phyloP scores from a whole-genome alignment of 2,113 vertebrate genomes.

The Actinemys pallida region DNA sequence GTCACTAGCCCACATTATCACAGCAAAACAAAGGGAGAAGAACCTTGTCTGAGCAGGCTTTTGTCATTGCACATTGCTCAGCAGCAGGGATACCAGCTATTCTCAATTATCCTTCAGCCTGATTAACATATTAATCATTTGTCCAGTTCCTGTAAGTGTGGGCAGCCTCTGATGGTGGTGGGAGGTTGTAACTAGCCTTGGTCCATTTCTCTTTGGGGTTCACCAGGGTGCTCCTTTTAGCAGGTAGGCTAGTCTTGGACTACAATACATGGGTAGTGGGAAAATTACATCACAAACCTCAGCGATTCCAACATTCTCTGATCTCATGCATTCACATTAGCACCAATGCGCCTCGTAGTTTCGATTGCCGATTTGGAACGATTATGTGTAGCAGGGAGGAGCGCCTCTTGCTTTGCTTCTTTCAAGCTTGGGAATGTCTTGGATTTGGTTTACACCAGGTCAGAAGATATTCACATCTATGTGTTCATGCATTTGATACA shows the following conservation, averaged over 20 bases:
- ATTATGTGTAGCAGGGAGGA: background rate
- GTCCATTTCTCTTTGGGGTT: background rate
- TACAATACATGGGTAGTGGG: background rate
- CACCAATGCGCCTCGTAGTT: background rate
- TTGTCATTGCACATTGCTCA: background rate
- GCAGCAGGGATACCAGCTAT: fast-evolving
- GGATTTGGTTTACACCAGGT: background rate
- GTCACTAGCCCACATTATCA: fast-evolving
- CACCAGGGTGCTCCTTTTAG: too few relatives aligned
- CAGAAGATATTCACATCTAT: background rate
- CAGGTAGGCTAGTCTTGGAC: background rate
- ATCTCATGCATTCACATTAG: background rate
- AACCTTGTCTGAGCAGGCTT: background rate
- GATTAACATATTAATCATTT: background rate
- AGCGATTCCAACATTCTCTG: background rate
- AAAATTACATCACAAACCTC: background rate
- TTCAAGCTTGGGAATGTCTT: background rate
- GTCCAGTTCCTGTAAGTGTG: background rate
- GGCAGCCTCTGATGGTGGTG: fast-evolving
- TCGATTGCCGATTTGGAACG: background rate
- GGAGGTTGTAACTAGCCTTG: background rate
- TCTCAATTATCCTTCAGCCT: background rate
- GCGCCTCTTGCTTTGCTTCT: background rate
- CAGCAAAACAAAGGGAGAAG: background rate
- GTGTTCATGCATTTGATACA: constrained; percentile 20